These are phyloP conservation scores for Megastigmus dorsalis DNA, from an alignment of 2,888 invertebrate species.

Conservation along the genomic window DNA sequence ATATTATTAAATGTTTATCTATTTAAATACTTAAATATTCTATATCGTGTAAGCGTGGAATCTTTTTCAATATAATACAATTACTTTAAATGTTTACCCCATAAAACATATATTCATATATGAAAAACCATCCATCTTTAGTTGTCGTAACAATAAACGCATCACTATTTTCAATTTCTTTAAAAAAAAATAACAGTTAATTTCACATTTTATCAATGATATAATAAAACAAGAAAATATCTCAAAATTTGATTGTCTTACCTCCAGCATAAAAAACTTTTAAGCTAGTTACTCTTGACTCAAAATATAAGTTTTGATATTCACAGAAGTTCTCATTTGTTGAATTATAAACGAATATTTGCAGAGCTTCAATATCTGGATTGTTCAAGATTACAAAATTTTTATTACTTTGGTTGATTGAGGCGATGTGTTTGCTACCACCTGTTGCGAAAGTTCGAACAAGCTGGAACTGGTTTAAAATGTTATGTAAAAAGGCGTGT, in stretches of 20 bases:
- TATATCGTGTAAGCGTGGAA: no score
- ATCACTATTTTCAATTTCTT: conserved; percentile 59
- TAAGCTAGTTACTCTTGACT: conserved; percentile 58
- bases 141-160: conserved; percentile 62
- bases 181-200: conserved; percentile 19
- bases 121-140: conserved; percentile 60
- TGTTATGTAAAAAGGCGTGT: neutral
- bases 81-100: no score
- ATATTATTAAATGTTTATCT: no score
- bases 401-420: conserved; percentile 56
- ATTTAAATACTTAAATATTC: no score
- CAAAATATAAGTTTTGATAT: conserved; percentile 65
- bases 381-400: conserved; percentile 65
- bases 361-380: conserved; percentile 60
- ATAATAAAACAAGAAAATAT: no score
- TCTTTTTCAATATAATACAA: no score
- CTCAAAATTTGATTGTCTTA: conserved; percentile 54
- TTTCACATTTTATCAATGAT: neutral
- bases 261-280: conserved; percentile 64
- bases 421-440: conserved; percentile 62
- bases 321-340: conserved; percentile 60
- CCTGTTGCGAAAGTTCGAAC: conserved; percentile 61
- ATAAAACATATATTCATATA: conserved; percentile 64
- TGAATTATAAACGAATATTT: conserved; percentile 61
- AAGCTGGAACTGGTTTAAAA: conserved; percentile 58